phyloP scores from a whole-genome alignment of 1,140 invertebrate genomes.

The Solenopsis fugax region DNA sequence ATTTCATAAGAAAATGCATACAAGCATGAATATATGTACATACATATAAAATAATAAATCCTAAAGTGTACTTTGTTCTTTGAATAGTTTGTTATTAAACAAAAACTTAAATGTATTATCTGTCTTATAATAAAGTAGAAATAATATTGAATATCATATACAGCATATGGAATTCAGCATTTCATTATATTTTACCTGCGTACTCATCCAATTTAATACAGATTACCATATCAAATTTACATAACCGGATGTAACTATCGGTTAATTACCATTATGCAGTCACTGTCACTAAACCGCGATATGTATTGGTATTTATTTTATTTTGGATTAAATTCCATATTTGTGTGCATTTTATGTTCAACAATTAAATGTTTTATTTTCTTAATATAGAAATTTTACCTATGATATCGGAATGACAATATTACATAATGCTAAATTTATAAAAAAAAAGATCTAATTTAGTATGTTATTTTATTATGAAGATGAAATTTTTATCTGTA shows the following conservation, averaged over 20 bases:
- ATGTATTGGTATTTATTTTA: slow-evolving; percentile 31
- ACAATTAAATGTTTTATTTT: slow-evolving; percentile 24
- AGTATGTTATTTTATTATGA: not conserved
- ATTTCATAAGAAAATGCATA: not conserved
- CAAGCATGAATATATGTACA: not conserved
- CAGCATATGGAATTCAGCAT: not conserved
- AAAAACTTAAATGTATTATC: not conserved
- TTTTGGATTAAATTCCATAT: slow-evolving; percentile 18
- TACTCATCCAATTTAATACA: slow-evolving; percentile 18
- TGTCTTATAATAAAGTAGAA: not conserved
- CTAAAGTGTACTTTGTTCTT: not conserved
- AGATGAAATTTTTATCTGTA: slow-evolving; percentile 12
- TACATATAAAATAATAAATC: not conserved
- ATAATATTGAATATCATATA: slow-evolving; percentile 5
- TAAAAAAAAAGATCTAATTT: not conserved
- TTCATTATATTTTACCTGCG: not conserved
- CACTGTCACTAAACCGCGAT: not conserved
- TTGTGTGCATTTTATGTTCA: not conserved
- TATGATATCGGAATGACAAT: not conserved
- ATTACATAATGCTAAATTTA: not conserved
- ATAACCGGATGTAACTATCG: slow-evolving; percentile 17
- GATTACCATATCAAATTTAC: slow-evolving; percentile 40
- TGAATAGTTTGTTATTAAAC: too few relatives aligned
- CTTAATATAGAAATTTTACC: not conserved
- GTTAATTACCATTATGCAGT: slow-evolving; percentile 17